Evolutionary conservation across 2,113 vertebrate species (phyloP), one percentile per base, ranked within the genome.

Genomic region (Chloropsis hardwickii): DNA sequence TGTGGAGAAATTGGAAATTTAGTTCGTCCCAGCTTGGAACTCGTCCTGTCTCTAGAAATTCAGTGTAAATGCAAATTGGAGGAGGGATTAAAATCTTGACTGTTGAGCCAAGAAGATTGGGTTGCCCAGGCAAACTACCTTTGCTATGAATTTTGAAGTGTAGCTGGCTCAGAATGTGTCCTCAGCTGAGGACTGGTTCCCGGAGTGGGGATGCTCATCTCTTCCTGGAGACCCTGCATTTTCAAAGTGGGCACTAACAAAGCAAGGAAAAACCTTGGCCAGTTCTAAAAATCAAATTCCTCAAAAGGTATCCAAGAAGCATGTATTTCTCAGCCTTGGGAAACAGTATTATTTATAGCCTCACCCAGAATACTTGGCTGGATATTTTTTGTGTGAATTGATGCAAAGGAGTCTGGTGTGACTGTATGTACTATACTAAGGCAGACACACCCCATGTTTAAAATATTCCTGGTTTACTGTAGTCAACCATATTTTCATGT

Each of bases 371-470:
- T 50, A 39, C 67, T 88, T 78, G 69, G 39, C 80, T 86, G 86
- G 91, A 9, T 92, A 66, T 44, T 93, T 93, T 90, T 58, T 92
- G 69, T 94, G 50, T n/a, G 51, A 95, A 64, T 70, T 86, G 82
- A 64, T 88, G 71, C 82, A 94, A 70, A 88, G 44, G 80, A 88
- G 50, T 28, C 51, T 93, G 82, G 51, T 83, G 88, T 92, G 92
- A 66, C 71, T 78, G 18, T 69, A 61, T 0, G 0, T 77, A 23
- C 29, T 61, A 31, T 15, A 62, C 60, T 90, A 90, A 95, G 42
- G 64, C 58, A 92, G 91, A 44, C 94, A 93, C 92, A 91, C 88
- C 86, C 91, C 40, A 1, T 31, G 70, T 90, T 90, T 92, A 80
- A 92, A 83, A 81, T 92, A 71, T 50, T 90, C 72, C 72, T 78